Evolutionary conservation across 2,888 invertebrate species (phyloP).

Genomic region (Hydraecia micacea): DNA sequence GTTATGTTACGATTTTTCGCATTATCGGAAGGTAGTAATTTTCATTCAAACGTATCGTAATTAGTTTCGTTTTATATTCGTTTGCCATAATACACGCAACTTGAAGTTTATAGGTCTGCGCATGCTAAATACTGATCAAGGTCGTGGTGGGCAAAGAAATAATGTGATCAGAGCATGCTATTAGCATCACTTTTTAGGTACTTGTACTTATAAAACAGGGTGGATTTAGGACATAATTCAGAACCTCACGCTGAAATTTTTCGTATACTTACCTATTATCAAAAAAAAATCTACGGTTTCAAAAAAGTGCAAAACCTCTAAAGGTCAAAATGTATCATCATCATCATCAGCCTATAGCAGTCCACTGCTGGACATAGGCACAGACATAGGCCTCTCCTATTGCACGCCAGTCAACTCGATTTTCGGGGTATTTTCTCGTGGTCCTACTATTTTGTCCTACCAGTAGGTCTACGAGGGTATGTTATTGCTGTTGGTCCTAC

Average conservation of each 20-base stretch:
- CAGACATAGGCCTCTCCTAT: too few relatives aligned
- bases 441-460: too few relatives aligned
- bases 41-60: slow-evolving; percentile 49
- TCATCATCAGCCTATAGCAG: too few relatives aligned
- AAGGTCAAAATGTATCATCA: neutral
- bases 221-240: neutral
- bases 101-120: neutral
- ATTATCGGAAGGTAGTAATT: slow-evolving; percentile 44
- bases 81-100: slow-evolving; percentile 8
- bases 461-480: too few relatives aligned
- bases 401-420: too few relatives aligned
- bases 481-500: too few relatives aligned
- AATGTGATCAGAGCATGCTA: neutral
- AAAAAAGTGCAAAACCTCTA: neutral
- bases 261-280: neutral
- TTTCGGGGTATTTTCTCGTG: too few relatives aligned
- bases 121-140: slow-evolving; percentile 10
- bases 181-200: neutral
- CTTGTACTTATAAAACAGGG: neutral
- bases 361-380: too few relatives aligned
- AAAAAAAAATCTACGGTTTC: neutral
- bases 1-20: slow-evolving; percentile 28
- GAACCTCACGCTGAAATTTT: neutral
- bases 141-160: neutral
- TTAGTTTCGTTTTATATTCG: slow-evolving; percentile 41